phyloP scores from a whole-genome alignment of 2,113 vertebrate species.

The Bambusicola thoracicus region DNA sequence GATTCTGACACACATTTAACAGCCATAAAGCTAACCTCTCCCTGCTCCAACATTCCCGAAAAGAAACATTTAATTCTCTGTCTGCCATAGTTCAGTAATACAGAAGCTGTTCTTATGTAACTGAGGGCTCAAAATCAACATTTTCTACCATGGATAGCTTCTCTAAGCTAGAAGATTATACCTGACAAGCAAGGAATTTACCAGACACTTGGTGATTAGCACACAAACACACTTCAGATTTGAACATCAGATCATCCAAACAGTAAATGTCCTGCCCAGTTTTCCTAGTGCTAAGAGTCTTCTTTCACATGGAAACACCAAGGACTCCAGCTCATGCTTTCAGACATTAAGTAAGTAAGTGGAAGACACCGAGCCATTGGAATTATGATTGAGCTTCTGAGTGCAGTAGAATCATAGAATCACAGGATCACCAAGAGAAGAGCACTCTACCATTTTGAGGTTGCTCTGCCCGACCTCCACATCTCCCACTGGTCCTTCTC shows the following conservation, averaged over 20 bases:
- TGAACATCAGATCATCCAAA: not conserved
- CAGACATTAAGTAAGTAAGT: not conserved
- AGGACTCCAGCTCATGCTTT: not conserved
- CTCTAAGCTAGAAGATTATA: not conserved
- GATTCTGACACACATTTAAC: not conserved
- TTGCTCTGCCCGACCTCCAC: too few species aligned
- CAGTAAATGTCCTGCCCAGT: not conserved
- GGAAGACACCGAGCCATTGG: not conserved
- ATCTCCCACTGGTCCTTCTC: too few species aligned
- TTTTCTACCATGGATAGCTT: not conserved
- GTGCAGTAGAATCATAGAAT: too few species aligned
- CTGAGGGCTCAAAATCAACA: not conserved
- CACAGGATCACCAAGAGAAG: too few species aligned
- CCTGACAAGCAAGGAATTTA: not conserved
- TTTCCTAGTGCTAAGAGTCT: not conserved
- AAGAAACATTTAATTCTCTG: not conserved
- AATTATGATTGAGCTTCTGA: not conserved
- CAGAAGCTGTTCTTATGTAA: not conserved
- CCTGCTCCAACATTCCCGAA: rapidly evolving
- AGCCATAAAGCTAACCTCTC: not conserved
- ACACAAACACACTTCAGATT: not conserved
- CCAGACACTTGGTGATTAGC: not conserved
- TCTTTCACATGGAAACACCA: not conserved
- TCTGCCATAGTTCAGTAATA: not conserved
- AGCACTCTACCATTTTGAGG: too few species aligned